These are phyloP conservation scores for Siniperca knerii DNA, from an alignment of 2,113 vertebrate genomes.

Conservation along the genomic window DNA sequence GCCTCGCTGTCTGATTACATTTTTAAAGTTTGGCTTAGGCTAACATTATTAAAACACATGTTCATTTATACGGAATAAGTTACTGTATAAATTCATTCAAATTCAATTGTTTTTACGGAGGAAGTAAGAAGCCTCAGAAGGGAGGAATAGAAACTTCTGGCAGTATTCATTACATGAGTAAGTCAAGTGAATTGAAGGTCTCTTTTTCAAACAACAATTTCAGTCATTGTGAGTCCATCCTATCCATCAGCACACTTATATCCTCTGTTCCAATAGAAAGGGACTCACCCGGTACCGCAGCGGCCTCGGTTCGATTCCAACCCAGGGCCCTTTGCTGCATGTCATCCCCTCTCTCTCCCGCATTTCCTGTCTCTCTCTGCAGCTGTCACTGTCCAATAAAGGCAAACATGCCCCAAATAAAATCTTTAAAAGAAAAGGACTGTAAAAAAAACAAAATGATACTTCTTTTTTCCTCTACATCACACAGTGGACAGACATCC, in stretches of 20 bases:
- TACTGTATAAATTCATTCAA: not conserved
- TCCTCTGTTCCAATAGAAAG: not conserved
- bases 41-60: slow-evolving; percentile 7
- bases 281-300: no score
- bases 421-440: not conserved
- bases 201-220: not conserved
- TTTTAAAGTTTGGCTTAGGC: slow-evolving; percentile 14
- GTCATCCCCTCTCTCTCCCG: no score
- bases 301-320: no score
- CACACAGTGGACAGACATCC: not conserved
- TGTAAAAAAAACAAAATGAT: not conserved
- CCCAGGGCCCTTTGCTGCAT: no score
- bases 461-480: not conserved
- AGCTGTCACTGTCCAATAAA: no score
- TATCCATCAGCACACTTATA: not conserved
- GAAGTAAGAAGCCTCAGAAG: slow-evolving; percentile 1
- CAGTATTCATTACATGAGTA: not conserved
- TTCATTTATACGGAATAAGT: not conserved
- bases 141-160: not conserved
- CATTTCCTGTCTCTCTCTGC: no score
- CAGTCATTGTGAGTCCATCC: not conserved
- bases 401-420: no score
- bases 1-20: slow-evolving; percentile 17
- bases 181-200: not conserved
- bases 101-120: slow-evolving; percentile 5